Conservation (phyloP, 1,140 invertebrate genomes). For the Papilio xuthus region DNA sequence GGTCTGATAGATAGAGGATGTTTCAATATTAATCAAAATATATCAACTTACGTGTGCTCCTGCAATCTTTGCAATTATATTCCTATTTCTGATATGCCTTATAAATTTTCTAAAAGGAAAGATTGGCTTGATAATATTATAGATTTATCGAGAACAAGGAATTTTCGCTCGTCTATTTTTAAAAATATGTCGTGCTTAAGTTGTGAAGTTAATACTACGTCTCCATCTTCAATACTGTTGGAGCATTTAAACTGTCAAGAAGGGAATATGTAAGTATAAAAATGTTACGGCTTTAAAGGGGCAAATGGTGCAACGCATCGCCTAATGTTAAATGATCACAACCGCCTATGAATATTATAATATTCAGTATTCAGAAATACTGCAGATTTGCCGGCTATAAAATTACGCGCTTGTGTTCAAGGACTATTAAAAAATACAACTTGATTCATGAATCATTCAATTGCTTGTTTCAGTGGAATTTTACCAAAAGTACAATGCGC, state of each 20-base stretch:
- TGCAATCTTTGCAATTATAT: slow-evolving; percentile 70
- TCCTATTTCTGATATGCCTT: slow-evolving; percentile 65
- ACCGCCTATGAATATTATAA: not conserved
- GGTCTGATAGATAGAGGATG: slow-evolving; percentile 68
- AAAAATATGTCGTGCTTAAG: slow-evolving; percentile 67
- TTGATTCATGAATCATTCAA: slow-evolving; percentile 19
- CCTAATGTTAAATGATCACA: not conserved
- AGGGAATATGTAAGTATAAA: slow-evolving; percentile 61
- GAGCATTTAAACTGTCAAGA: slow-evolving; percentile 60
- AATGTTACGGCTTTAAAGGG: not conserved
- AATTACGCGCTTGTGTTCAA: not conserved
- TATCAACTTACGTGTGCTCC: slow-evolving; percentile 60
- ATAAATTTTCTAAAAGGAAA: slow-evolving; percentile 57
- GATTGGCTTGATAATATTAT: slow-evolving; percentile 67
- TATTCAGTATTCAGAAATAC: too few relatives aligned
- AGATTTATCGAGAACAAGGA: slow-evolving; percentile 60
- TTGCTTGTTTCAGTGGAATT: slow-evolving; percentile 50
- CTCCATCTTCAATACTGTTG: slow-evolving; percentile 44
- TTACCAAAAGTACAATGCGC: slow-evolving; percentile 56
- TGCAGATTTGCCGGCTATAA: not conserved
- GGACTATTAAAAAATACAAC: not conserved
- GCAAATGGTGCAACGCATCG: not conserved
- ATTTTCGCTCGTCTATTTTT: slow-evolving; percentile 60
- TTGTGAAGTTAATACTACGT: slow-evolving; percentile 62
- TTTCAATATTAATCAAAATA: slow-evolving; percentile 59